Conservation (phyloP, 53 echinoderm and acorn worm species). For the Paelopatides confundens region DNA sequence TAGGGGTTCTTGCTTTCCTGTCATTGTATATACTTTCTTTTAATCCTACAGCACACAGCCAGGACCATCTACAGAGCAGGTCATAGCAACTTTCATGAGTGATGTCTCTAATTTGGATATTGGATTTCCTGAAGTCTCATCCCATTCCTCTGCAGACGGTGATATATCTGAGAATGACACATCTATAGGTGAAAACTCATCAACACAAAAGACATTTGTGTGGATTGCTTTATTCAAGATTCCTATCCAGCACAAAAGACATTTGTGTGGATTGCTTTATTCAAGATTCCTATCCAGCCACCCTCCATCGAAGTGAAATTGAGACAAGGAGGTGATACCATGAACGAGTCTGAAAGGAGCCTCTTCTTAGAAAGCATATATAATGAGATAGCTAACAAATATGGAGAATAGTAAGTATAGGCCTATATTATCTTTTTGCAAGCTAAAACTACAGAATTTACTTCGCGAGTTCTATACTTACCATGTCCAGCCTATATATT, state of each 20-base stretch:
- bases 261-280: background rate
- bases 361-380: constrained; percentile 12
- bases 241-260: background rate
- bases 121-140: too few species aligned
- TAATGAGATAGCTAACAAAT: background rate
- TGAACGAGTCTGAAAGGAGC: constrained; percentile 7
- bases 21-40: too few species aligned
- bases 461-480: too few species aligned
- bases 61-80: constrained; percentile 8
- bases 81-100: background rate
- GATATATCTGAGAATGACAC: too few species aligned
- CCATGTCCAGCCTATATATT: too few species aligned
- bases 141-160: too few species aligned
- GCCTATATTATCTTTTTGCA: too few species aligned
- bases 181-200: too few species aligned
- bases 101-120: background rate
- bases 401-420: constrained; percentile 20
- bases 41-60: background rate
- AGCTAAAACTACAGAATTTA: too few species aligned
- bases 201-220: background rate
- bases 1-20: too few species aligned
- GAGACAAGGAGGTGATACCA: background rate
- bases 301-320: background rate
- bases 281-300: background rate
- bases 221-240: background rate